A percentile compares a stretch with the other conserved stretches of the same genome.
These are phyloP conservation scores for Cataglyphis cursor DNA, from an alignment of 2,888 invertebrate species.

Conservation along the genomic window DNA sequence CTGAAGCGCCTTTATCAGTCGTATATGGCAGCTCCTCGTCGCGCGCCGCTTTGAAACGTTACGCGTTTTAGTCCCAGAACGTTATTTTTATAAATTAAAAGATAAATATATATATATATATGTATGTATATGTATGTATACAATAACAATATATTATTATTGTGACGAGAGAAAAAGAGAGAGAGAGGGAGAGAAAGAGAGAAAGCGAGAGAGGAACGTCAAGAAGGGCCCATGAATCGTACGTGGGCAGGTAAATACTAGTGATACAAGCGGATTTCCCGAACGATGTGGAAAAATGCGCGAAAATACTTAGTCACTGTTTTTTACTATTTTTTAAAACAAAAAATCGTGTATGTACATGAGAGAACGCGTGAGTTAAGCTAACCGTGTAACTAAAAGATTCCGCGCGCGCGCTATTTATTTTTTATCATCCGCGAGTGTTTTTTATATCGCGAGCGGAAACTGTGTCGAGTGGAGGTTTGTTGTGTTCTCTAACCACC, in stretches of 20 bases:
- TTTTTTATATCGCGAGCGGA: conserved; percentile 68
- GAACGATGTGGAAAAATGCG: conserved; percentile 80
- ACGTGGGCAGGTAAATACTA: conserved; percentile 64
- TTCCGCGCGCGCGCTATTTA: conserved; percentile 83
- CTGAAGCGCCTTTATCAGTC: conserved; percentile 73
- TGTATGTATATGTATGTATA: conserved; percentile 80
- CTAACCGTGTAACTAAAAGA: conserved; percentile 80
- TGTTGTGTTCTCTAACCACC: conserved; percentile 33
- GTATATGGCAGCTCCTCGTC: conserved; percentile 73
- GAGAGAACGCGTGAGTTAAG: conserved; percentile 81
- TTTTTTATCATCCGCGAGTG: conserved; percentile 81
- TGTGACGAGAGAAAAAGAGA: conserved; percentile 52
- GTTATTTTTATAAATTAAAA: conserved; percentile 85
- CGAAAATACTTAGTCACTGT: conserved; percentile 85
- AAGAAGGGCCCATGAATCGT: conserved; percentile 48
- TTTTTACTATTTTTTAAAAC: conserved; percentile 84
- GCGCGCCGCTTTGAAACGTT: conserved; percentile 80
- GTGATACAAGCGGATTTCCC: conserved; percentile 82
- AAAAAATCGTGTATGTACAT: conserved; percentile 75
- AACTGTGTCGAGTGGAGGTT: conserved; percentile 49
- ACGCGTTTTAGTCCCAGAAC: conserved; percentile 83
- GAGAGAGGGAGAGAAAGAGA: conserved; percentile 28
- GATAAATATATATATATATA: conserved; percentile 72
- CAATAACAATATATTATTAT: conserved; percentile 75
- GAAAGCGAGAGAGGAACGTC: conserved; percentile 36